Percentiles rank a stretch among this genome's conserved stretches.
Evolutionary conservation across 2,797 vertebrate species (phyloP).

Genomic region (Cyprinella venusta): DNA sequence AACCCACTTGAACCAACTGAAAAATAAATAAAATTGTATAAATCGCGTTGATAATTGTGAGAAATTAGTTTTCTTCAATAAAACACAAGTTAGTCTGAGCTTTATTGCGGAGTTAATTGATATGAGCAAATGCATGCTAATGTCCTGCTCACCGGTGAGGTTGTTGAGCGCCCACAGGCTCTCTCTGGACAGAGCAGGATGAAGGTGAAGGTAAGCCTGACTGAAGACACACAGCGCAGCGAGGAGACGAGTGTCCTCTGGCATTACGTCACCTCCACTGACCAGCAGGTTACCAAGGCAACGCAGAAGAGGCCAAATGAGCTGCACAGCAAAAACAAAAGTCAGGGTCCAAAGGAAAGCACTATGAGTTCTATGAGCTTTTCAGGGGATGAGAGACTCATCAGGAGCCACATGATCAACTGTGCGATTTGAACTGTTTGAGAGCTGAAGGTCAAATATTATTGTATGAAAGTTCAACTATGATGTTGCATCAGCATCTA

Average conservation of each 20-base stretch:
- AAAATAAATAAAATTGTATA: neutral
- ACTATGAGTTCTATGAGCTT: neutral
- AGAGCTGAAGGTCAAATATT: neutral
- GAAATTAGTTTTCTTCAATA: neutral
- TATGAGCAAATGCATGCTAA: neutral
- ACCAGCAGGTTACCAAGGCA: constrained; percentile 88
- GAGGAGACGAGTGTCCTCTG: constrained; percentile 76
- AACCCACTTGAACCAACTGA: constrained; percentile 78
- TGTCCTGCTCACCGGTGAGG: constrained; percentile 83
- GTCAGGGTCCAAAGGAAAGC: neutral
- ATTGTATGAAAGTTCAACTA: neutral
- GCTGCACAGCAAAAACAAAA: constrained; percentile 69
- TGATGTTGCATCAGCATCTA: neutral
- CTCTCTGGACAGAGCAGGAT: constrained; percentile 83
- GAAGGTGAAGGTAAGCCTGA: constrained; percentile 77
- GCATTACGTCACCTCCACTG: constrained; percentile 61
- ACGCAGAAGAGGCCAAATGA: constrained; percentile 89
- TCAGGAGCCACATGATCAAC: neutral
- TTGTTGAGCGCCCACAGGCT: constrained; percentile 93
- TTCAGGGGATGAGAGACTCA: neutral
- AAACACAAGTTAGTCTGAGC: neutral
- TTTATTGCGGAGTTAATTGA: neutral
- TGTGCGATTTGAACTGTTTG: neutral
- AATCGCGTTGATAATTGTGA: neutral
- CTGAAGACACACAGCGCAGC: constrained; percentile 83